Evolutionary conservation across 1,140 invertebrate species (phyloP).

Genomic region (Danaus melanippus): DNA sequence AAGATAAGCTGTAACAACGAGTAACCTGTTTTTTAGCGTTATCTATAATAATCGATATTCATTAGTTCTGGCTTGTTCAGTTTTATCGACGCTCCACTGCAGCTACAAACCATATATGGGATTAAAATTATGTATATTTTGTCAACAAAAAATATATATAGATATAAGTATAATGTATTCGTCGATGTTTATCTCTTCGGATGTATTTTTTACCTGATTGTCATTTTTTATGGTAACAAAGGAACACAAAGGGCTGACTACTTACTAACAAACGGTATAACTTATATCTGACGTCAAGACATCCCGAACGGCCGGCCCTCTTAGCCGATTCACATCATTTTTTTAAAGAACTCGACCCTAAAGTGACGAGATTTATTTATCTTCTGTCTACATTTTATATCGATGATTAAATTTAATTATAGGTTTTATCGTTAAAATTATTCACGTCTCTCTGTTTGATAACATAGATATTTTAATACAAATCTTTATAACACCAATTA

Average conservation of each 20-base stretch:
- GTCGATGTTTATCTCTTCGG: no score
- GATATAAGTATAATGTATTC: neutral
- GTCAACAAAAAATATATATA: slow-evolving; percentile 7
- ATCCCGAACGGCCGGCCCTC: slow-evolving; percentile 40
- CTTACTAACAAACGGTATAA: slow-evolving; percentile 42
- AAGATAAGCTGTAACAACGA: slow-evolving; percentile 41
- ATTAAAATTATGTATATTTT: no score
- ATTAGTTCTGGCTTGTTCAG: slow-evolving; percentile 35
- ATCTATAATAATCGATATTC: slow-evolving; percentile 12
- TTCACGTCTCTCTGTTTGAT: no score
- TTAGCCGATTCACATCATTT: slow-evolving; percentile 30
- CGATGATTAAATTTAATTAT: no score
- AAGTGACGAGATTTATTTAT: no score
- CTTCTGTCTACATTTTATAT: no score
- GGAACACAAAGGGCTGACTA: slow-evolving; percentile 42
- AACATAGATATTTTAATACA: no score
- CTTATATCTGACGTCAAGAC: slow-evolving; percentile 41
- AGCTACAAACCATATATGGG: slow-evolving; percentile 7
- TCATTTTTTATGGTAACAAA: slow-evolving; percentile 36
- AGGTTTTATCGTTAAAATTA: no score
- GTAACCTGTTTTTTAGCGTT: slow-evolving; percentile 38
- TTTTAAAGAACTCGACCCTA: neutral
- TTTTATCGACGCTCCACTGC: slow-evolving; percentile 27
- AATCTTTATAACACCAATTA: no score
- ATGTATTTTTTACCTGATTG: slow-evolving; percentile 15